These are phyloP conservation scores for Drosophila subsilvestris DNA, from an alignment of 2,888 invertebrate species.

Conservation along the genomic window DNA sequence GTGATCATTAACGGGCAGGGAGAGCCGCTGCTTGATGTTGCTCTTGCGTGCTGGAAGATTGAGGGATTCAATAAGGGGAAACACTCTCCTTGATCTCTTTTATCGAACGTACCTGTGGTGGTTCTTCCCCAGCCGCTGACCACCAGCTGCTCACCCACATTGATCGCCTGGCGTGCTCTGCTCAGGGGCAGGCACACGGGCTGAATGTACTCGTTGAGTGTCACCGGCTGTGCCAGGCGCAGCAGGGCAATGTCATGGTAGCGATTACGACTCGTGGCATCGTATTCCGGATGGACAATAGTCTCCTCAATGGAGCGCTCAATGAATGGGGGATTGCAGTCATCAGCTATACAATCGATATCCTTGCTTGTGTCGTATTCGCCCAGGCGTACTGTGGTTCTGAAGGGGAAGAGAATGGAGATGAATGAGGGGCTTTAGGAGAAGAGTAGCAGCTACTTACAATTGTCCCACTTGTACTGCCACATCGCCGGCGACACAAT, in stretches of 20 bases:
- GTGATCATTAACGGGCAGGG: slow-evolving; percentile 84
- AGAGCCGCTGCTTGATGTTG: slow-evolving; percentile 83
- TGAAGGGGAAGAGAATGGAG: not conserved
- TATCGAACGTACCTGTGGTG: slow-evolving; percentile 78
- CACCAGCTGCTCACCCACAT: slow-evolving; percentile 82
- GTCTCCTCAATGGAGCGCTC: slow-evolving; percentile 87
- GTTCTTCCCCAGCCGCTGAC: slow-evolving; percentile 89
- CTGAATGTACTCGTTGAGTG: slow-evolving; percentile 85
- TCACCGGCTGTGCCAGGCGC: slow-evolving; percentile 86
- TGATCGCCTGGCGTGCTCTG: slow-evolving; percentile 78
- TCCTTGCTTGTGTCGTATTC: slow-evolving; percentile 81
- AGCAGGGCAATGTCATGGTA: slow-evolving; percentile 90
- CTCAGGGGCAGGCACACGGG: slow-evolving; percentile 87
- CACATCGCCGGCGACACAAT: slow-evolving; percentile 86
- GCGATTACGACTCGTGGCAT: slow-evolving; percentile 85
- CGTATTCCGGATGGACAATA: slow-evolving; percentile 88
- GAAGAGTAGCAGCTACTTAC: slow-evolving; percentile 82
- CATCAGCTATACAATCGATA: slow-evolving; percentile 83
- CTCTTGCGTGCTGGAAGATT: slow-evolving; percentile 73
- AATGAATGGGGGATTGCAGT: slow-evolving; percentile 86
- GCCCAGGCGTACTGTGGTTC: slow-evolving; percentile 78
- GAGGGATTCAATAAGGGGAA: not conserved
- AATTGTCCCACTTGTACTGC: slow-evolving; percentile 85
- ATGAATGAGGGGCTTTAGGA: not conserved
- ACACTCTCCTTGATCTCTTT: not conserved